Conservation (phyloP, 2,113 vertebrate species). For the Arizona elegans region DNA sequence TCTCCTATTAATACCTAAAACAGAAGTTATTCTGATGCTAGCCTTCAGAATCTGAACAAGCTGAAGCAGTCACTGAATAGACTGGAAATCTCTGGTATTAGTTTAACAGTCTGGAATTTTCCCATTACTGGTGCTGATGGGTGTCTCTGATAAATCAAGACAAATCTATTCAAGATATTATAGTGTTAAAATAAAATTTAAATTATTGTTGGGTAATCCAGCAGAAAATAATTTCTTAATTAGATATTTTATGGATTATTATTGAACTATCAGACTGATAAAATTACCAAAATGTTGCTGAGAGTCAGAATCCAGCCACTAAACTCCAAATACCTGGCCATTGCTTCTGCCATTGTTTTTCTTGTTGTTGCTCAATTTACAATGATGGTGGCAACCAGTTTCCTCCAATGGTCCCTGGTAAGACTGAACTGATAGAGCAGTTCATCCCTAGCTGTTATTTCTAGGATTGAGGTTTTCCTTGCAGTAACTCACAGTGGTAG, state of each 20-base stretch:
- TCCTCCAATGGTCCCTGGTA: not conserved
- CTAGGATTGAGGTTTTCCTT: not conserved
- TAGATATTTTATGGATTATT: not conserved
- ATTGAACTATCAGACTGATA: not conserved
- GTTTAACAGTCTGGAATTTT: not conserved
- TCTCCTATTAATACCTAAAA: slow-evolving; percentile 5
- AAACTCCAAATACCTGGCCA: not conserved
- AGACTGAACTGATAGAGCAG: not conserved
- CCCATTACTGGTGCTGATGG: not conserved
- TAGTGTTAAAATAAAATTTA: not conserved
- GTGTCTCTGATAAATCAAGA: not conserved
- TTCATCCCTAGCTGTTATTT: not conserved
- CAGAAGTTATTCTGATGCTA: not conserved
- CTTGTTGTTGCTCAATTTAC: not conserved
- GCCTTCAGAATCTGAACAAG: slow-evolving; percentile 18
- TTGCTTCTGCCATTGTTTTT: not conserved
- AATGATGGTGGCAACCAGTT: not conserved
- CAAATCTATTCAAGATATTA: not conserved
- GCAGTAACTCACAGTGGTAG: not conserved
- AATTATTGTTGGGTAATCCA: not conserved
- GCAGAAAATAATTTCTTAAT: not conserved
- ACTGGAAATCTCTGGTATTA: not conserved
- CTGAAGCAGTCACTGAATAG: not conserved
- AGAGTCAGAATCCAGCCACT: not conserved
- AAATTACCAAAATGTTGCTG: not conserved